Evolutionary conservation across 2,113 vertebrate genomes (phyloP), one percentile per base, ranked within the genome.

Genomic region (Syrmaticus mikado): DNA sequence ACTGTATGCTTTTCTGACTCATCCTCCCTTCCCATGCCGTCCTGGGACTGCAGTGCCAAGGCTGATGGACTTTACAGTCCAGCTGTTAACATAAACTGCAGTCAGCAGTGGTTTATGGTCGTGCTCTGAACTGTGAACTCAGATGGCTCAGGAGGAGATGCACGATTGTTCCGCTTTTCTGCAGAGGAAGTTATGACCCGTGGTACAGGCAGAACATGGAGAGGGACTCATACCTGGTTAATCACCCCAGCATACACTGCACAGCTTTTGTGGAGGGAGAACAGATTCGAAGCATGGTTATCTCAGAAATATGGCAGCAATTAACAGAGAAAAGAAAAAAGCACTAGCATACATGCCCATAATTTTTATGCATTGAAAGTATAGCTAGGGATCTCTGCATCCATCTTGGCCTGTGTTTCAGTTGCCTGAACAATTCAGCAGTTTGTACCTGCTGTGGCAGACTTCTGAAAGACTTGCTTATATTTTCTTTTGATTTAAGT

Each of bases 1-100:
- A 11, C 13, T 38, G 17, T 43, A 62, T 1, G 0, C 55, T 70
- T 48, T 72, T 68, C 19, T 85, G 85, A 8, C 58, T 65, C 0
- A 0, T 77, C 43, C 86, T 70, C 41, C 76, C 30, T 4, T 24
- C 53, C 68, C 3, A 1, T 25, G 50, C 50, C 71, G 41, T 27
- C 76, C 1, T 0, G n/a, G 15, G 50, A 22, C 24, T 2, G 1
- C 3, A 0, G 40, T 74, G 20, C 30, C 62, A 32, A 22, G 7
- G 61, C 77, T 67, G 65, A 53, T 60, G 64, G 32, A n/a, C 67
- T 74, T 86, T 30, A 14, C 65, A 80, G 58, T 10, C 36, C 72
- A 40, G 48, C 67, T 83, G 2, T 48, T 72, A 67, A 8, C 65
- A 48, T 58, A 32, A 4, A 8, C 45, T 78, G 74, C 48, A 27